Evolutionary conservation across 2,113 vertebrate genomes (phyloP).

Genomic region (Nannospalax galili): DNA sequence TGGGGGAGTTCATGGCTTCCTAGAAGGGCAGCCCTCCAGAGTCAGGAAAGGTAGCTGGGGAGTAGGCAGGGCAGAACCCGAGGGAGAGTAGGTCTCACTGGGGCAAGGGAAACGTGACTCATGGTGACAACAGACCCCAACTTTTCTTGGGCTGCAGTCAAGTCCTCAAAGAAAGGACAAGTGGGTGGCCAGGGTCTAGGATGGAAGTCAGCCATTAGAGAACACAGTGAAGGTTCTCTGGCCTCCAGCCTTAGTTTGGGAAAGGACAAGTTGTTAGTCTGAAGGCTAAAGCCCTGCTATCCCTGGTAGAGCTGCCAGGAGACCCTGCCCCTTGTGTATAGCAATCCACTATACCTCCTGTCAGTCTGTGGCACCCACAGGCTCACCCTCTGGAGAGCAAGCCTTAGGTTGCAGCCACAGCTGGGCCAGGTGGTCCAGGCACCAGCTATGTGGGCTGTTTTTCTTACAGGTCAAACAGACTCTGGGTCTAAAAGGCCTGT

Average conservation of each 20-base stretch:
- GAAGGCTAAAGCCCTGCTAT: not conserved
- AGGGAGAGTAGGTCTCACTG: not conserved
- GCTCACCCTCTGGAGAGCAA: not conserved
- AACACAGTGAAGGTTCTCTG: not conserved
- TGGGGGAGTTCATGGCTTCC: not conserved
- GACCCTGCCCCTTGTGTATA: not conserved
- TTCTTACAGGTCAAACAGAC: constrained; percentile 92
- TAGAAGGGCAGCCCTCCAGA: not conserved
- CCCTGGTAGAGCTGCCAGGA: not conserved
- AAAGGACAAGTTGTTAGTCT: not conserved
- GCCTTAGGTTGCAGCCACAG: not conserved
- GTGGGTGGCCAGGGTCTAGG: not conserved
- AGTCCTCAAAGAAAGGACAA: not conserved
- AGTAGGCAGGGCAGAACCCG: not conserved
- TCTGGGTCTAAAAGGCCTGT: constrained; percentile 98
- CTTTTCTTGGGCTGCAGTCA: not conserved
- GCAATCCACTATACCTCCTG: accelerated
- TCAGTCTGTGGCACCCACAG: accelerated
- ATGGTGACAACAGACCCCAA: accelerated
- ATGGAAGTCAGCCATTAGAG: not conserved
- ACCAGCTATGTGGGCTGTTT: constrained; percentile 50
- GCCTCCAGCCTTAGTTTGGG: not conserved
- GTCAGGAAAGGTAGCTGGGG: not conserved
- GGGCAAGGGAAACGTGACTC: constrained; percentile 73
- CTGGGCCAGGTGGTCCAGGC: accelerated